These are phyloP conservation scores for Melinaea marsaeus DNA, from an alignment of 2,888 invertebrate genomes.

Conservation along the genomic window DNA sequence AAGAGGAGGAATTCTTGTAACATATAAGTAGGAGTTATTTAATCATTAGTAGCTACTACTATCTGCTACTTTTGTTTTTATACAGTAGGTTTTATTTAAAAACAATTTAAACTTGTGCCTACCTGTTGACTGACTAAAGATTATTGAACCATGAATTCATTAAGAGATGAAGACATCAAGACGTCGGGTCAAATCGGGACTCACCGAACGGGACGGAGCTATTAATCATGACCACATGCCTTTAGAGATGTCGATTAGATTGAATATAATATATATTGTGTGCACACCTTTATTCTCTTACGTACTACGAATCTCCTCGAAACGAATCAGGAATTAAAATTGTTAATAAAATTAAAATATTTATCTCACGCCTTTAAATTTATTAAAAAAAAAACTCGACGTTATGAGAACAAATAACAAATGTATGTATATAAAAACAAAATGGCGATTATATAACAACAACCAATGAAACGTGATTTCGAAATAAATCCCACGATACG, in stretches of 20 bases:
- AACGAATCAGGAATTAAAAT: too few relatives aligned
- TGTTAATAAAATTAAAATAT: background rate
- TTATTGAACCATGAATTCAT: background rate
- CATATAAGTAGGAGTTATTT: too few relatives aligned
- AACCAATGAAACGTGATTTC: slow-evolving; percentile 4
- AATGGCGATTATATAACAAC: background rate
- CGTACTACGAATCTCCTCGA: too few relatives aligned
- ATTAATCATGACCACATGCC: background rate
- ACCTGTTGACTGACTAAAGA: background rate
- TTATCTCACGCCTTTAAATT: background rate
- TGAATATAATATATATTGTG: background rate
- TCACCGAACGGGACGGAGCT: background rate
- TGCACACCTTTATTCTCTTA: background rate
- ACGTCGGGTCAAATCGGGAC: slow-evolving; percentile 2
- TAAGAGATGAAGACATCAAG: slow-evolving; percentile 4
- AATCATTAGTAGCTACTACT: too few relatives aligned
- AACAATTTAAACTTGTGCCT: background rate
- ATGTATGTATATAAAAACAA: background rate
- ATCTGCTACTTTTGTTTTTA: background rate
- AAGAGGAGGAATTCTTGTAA: too few relatives aligned
- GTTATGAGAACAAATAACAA: background rate
- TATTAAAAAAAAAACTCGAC: background rate
- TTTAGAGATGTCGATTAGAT: background rate
- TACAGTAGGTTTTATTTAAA: background rate
- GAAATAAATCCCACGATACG: background rate